phyloP scores from a whole-genome alignment of 1,140 invertebrate genomes.

The Nixonia krombeini region DNA sequence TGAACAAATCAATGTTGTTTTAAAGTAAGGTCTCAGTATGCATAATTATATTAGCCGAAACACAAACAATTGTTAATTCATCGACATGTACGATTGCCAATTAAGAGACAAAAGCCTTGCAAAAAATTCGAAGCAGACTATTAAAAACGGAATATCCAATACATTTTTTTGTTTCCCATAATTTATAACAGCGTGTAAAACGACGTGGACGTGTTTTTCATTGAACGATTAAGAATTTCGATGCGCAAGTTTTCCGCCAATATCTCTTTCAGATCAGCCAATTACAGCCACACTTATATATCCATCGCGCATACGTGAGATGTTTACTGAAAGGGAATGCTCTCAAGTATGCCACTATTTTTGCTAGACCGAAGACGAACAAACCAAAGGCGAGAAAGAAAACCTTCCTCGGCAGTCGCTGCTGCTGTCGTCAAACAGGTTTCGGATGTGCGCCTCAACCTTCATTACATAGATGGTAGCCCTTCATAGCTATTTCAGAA shows the following conservation, averaged over 20 bases:
- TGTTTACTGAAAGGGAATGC: constrained; percentile 38
- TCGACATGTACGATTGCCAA: background rate
- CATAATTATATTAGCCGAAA: too few relatives aligned
- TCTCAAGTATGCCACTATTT: constrained; percentile 53
- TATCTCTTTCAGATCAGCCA: constrained; percentile 32
- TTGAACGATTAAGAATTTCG: constrained; percentile 24
- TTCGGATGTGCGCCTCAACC: constrained; percentile 43
- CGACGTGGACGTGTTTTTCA: constrained; percentile 21
- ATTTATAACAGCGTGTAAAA: constrained; percentile 28
- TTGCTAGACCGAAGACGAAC: constrained; percentile 42
- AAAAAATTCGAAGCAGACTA: constrained; percentile 23
- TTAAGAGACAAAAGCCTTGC: constrained; percentile 11
- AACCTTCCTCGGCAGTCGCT: constrained; percentile 41
- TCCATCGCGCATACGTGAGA: constrained; percentile 43
- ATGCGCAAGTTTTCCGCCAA: constrained; percentile 25
- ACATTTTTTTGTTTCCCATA: constrained; percentile 20
- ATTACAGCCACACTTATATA: constrained; percentile 40
- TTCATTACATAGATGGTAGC: constrained; percentile 49
- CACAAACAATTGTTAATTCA: too few relatives aligned
- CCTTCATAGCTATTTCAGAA: constrained; percentile 43
- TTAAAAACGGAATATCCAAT: constrained; percentile 25
- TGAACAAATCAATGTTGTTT: background rate
- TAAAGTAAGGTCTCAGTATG: too few relatives aligned
- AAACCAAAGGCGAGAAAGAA: constrained; percentile 40
- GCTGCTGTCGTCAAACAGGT: constrained; percentile 63